Evolutionary conservation across 1,140 invertebrate genomes (phyloP).

Genomic region (Dolichoris vasculosae): DNA sequence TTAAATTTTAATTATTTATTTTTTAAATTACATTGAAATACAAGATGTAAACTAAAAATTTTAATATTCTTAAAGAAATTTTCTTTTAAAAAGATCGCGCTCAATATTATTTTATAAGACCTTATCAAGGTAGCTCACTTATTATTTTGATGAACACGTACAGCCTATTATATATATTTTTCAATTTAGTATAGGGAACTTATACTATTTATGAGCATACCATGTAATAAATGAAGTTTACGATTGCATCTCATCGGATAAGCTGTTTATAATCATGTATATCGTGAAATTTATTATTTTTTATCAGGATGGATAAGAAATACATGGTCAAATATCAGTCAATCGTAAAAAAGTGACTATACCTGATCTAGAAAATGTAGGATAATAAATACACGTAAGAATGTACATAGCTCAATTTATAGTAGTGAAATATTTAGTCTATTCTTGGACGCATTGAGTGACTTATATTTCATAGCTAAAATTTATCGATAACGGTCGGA

Average conservation of each 20-base stretch:
- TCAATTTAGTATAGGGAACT: not conserved
- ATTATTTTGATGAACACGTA: not conserved
- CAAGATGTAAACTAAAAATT: too few species aligned
- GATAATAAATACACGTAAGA: conserved; percentile 1
- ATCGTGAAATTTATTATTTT: not conserved
- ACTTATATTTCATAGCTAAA: not conserved
- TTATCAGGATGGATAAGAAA: not conserved
- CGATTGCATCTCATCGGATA: not conserved
- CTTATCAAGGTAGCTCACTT: not conserved
- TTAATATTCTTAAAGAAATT: too few species aligned
- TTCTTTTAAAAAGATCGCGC: too few species aligned
- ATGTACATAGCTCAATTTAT: not conserved
- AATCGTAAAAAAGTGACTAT: not conserved
- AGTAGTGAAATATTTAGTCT: not conserved
- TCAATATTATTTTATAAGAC: too few species aligned
- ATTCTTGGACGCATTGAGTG: not conserved
- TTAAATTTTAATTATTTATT: too few species aligned
- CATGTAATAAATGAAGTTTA: not conserved
- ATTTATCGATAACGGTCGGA: not conserved
- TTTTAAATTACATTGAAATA: too few species aligned
- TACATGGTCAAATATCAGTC: not conserved
- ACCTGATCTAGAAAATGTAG: not conserved
- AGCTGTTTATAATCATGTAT: not conserved
- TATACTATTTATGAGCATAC: not conserved
- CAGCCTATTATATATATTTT: not conserved